A percentile compares a stretch with the other conserved stretches of the same genome.
These are phyloP conservation scores for Psittacus erithacus DNA, from an alignment of 2,113 vertebrate genomes.

Conservation along the genomic window DNA sequence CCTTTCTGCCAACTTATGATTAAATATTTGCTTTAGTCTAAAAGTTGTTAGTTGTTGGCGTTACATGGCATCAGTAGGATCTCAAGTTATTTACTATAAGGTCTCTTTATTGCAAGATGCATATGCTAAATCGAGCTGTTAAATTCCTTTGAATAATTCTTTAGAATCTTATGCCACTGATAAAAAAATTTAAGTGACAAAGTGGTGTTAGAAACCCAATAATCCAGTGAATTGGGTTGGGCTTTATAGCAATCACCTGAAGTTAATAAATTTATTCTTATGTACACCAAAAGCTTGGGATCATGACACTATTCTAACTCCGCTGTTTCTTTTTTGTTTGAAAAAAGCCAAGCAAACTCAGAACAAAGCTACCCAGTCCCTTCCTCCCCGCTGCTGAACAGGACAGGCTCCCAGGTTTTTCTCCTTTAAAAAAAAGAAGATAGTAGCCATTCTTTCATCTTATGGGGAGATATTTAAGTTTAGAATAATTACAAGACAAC, in stretches of 20 bases:
- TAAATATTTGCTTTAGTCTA: neutral
- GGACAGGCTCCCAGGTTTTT: neutral
- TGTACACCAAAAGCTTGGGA: neutral
- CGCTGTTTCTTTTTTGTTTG: neutral
- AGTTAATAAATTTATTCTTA: neutral
- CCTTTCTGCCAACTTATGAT: neutral
- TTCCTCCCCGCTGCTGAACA: constrained; percentile 13
- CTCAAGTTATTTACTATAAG: neutral
- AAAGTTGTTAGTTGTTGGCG: neutral
- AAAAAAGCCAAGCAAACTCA: neutral
- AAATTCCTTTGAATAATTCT: neutral
- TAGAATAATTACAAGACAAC: constrained; percentile 48
- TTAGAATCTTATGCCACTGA: neutral
- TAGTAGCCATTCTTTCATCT: neutral
- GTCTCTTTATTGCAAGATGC: neutral
- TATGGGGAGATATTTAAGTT: constrained; percentile 23
- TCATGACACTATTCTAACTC: neutral
- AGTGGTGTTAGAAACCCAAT: neutral
- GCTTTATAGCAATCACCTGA: neutral
- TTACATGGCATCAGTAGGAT: neutral
- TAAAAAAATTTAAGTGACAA: neutral
- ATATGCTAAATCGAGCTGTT: neutral
- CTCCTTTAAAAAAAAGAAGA: neutral
- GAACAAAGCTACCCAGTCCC: neutral
- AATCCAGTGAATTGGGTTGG: neutral